Percentiles rank a stretch among this genome's conserved stretches.
Evolutionary conservation across 2,797 vertebrate species (phyloP).

Genomic region (Peromyscus aztecus): DNA sequence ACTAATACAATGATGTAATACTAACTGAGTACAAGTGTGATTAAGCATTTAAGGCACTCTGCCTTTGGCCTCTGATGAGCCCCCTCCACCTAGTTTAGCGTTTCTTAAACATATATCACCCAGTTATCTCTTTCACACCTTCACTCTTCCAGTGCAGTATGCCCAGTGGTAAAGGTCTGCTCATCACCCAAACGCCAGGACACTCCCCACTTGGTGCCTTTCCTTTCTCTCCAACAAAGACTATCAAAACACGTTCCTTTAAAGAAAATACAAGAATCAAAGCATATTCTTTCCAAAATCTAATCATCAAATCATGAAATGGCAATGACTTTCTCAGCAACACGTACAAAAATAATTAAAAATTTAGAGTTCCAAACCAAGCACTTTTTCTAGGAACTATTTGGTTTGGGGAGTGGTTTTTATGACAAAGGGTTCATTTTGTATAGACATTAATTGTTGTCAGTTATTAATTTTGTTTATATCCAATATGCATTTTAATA

Average conservation of each 20-base stretch:
- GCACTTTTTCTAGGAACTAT: not conserved
- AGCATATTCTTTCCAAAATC: slow-evolving; percentile 10
- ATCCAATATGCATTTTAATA: not conserved
- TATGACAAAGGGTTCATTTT: not conserved
- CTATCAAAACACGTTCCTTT: not conserved
- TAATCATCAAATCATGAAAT: slow-evolving; percentile 6
- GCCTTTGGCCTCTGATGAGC: not conserved
- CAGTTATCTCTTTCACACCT: not conserved
- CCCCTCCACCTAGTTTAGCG: not conserved
- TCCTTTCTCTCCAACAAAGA: not conserved
- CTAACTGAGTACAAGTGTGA: not conserved
- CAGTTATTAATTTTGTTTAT: not conserved
- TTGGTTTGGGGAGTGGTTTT: not conserved
- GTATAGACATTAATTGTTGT: not conserved
- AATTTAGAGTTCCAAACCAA: not conserved
- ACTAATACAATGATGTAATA: not conserved
- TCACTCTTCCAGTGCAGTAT: not conserved
- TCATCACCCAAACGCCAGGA: not conserved
- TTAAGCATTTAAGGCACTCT: not conserved
- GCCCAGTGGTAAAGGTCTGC: not conserved
- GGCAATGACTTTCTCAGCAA: not conserved
- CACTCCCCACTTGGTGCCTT: not conserved
- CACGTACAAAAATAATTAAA: not conserved
- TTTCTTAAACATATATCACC: too few relatives aligned
- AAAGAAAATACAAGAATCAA: not conserved